These are phyloP conservation scores for Sebastes vulpes DNA, from an alignment of 2,797 vertebrate species.

Conservation along the genomic window DNA sequence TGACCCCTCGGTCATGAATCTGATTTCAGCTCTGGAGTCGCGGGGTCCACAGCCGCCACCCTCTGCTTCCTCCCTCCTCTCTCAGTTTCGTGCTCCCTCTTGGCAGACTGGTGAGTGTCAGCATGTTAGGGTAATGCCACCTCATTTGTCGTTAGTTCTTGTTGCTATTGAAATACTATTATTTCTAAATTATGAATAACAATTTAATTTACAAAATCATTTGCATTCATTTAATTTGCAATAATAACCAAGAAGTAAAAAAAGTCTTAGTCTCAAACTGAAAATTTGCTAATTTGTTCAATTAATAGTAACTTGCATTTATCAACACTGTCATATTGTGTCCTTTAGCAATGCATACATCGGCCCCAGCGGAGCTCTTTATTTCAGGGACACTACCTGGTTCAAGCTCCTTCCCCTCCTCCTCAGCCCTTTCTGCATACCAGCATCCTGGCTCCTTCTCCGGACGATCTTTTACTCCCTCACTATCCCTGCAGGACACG, in stretches of 20 bases:
- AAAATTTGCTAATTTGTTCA: not conserved
- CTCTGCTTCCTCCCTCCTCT: conserved; percentile 93
- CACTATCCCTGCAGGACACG: conserved; percentile 91
- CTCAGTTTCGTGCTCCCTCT: conserved; percentile 93
- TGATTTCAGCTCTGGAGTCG: conserved; percentile 95
- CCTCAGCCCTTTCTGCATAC: conserved; percentile 93
- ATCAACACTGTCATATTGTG: conserved; percentile 59
- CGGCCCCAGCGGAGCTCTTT: conserved; percentile 93
- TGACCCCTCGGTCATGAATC: conserved; percentile 94
- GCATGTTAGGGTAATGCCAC: not conserved
- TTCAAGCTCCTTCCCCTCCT: conserved; percentile 91
- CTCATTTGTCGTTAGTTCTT: not conserved
- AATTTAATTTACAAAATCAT: not conserved
- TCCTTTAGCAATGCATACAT: conserved; percentile 91
- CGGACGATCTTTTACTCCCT: conserved; percentile 91
- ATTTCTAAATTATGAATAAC: not conserved
- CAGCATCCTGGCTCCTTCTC: conserved; percentile 94
- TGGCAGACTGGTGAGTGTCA: conserved; percentile 91
- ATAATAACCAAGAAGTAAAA: not conserved
- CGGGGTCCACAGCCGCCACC: conserved; percentile 91
- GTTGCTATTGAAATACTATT: not conserved
- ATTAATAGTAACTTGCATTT: conserved; percentile 9
- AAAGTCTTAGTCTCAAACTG: not conserved
- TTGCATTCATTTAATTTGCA: not conserved
- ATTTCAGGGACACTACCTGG: conserved; percentile 92